These are phyloP conservation scores for Hyphantria cunea DNA, from an alignment of 1,140 invertebrate species.

Conservation along the genomic window DNA sequence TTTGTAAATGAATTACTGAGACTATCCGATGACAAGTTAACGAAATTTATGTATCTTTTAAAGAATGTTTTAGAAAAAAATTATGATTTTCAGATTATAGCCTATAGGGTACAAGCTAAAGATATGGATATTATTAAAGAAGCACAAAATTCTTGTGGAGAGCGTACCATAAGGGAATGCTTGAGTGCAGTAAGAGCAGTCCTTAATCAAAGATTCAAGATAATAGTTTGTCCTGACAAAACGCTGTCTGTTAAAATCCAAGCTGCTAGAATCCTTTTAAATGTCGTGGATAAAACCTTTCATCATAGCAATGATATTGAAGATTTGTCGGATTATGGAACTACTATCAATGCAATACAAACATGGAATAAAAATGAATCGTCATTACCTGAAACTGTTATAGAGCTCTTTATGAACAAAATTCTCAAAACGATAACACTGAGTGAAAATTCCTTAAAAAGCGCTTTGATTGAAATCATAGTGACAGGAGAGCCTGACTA, in stretches of 20 bases:
- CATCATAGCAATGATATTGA: background rate
- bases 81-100: background rate
- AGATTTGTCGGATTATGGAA: background rate
- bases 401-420: background rate
- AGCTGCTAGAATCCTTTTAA: background rate
- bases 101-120: background rate
- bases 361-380: background rate
- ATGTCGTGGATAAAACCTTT: conserved; percentile 2
- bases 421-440: background rate
- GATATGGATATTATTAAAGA: background rate
- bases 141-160: background rate
- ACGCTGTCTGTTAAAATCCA: background rate
- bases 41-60: background rate
- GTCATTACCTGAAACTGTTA: background rate
- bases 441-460: background rate
- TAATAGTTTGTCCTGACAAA: background rate
- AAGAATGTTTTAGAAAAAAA: background rate
- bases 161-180: background rate
- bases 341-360: background rate
- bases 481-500: background rate
- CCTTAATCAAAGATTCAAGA: background rate
- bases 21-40: conserved; percentile 19
- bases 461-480: background rate
- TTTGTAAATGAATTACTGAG: conserved; percentile 22
- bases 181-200: background rate